Conservation (phyloP, 1,140 invertebrate genomes). For the Panonychus citri region DNA sequence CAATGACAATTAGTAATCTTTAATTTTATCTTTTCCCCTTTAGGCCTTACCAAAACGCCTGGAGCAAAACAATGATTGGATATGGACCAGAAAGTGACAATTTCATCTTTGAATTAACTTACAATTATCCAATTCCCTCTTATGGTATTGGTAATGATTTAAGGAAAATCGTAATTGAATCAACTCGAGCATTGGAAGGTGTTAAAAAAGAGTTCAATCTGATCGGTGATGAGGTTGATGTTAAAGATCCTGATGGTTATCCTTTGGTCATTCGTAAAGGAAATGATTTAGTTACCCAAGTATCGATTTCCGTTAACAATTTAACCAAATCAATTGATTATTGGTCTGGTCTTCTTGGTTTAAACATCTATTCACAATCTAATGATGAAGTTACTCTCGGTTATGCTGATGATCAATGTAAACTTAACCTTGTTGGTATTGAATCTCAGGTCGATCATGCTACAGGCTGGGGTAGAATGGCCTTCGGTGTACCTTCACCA, state of each 20-base stretch:
- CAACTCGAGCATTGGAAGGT: conserved; percentile 44
- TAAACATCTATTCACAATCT: conserved; percentile 37
- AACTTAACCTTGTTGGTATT: conserved; percentile 40
- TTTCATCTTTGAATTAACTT: conserved; percentile 90
- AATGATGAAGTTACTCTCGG: conserved; percentile 28
- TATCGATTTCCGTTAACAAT: conserved; percentile 52
- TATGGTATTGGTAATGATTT: conserved; percentile 80
- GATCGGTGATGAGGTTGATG: conserved; percentile 29
- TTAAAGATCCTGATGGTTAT: conserved; percentile 73
- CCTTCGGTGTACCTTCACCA: conserved; percentile 56
- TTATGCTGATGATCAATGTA: conserved; percentile 43
- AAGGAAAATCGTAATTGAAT: conserved; percentile 48
- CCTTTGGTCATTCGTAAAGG: conserved; percentile 45
- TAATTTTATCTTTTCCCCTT: conserved; percentile 14
- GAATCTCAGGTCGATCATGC: conserved; percentile 44
- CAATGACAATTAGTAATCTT: not conserved
- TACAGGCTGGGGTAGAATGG: conserved; percentile 82
- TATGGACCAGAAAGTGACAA: conserved; percentile 74
- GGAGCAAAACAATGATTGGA: conserved; percentile 98
- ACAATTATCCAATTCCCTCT: conserved; percentile 74
- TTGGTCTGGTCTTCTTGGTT: conserved; percentile 51
- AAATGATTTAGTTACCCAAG: conserved; percentile 54
- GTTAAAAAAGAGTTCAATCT: conserved; percentile 40
- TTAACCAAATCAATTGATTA: conserved; percentile 46
- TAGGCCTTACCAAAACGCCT: conserved; percentile 88